Conservation (phyloP, 2,797 vertebrate species). For the Gallirallus australis region DNA sequence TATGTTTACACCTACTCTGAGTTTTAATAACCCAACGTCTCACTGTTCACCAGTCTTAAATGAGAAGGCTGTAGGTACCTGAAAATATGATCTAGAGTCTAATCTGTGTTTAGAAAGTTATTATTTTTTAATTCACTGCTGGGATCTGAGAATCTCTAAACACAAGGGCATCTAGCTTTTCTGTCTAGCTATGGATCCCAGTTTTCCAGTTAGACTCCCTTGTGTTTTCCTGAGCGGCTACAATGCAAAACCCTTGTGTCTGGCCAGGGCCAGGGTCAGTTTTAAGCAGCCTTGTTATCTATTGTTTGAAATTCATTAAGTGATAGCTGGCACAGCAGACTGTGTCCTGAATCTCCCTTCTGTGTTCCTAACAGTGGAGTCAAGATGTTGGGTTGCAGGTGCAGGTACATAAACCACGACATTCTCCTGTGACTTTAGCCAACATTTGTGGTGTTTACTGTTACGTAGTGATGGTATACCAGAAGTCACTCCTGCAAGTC, state of each 20-base stretch:
- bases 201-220: not conserved
- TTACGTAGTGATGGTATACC: not conserved
- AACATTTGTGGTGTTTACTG: not conserved
- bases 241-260: not conserved
- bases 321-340: not conserved
- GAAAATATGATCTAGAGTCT: not conserved
- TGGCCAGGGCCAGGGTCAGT: not conserved
- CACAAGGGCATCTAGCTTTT: not conserved
- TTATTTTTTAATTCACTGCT: not conserved
- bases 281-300: not conserved
- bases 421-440: not conserved
- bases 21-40: not conserved
- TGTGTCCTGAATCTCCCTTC: not conserved
- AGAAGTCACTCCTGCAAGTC: not conserved
- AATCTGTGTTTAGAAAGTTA: not conserved
- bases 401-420: not conserved
- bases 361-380: not conserved
- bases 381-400: not conserved
- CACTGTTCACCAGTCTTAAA: not conserved
- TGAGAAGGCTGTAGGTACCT: not conserved
- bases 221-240: not conserved
- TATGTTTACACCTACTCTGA: not conserved
- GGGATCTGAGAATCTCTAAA: not conserved
- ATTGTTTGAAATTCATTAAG: not conserved
- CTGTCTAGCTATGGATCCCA: not conserved